phyloP scores from a whole-genome alignment of 1,140 invertebrate genomes.

The Heterodera schachtii region DNA sequence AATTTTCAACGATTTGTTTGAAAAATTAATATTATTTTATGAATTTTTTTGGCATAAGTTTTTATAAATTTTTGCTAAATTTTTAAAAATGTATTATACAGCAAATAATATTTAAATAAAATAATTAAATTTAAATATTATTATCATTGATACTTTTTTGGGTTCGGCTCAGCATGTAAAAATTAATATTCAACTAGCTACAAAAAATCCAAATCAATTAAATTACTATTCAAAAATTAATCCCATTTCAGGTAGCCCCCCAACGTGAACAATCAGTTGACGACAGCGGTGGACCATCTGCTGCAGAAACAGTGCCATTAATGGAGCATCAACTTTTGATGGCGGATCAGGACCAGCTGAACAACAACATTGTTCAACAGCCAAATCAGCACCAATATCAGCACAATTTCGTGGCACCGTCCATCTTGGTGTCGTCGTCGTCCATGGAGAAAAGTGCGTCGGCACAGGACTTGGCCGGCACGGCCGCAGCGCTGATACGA shows the following conservation, averaged over 20 bases:
- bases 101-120: too few species aligned
- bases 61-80: too few species aligned
- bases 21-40: too few species aligned
- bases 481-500: background rate
- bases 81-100: too few species aligned
- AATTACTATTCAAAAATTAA: background rate
- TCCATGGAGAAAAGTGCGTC: constrained; percentile 27
- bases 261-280: background rate
- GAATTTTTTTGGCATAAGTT: too few species aligned
- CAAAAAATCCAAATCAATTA: too few species aligned
- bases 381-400: constrained; percentile 17
- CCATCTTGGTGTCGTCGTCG: constrained; percentile 26
- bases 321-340: background rate
- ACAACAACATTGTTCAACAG: constrained; percentile 31
- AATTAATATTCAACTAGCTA: too few species aligned
- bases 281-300: background rate
- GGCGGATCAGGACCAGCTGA: constrained; percentile 20
- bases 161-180: too few species aligned
- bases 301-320: background rate
- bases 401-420: constrained; percentile 26
- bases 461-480: constrained; percentile 21
- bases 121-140: too few species aligned
- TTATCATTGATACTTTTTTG: too few species aligned
- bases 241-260: background rate
- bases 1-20: too few species aligned